phyloP scores from a whole-genome alignment of 2,113 vertebrate genomes.

The Myotis davidii region DNA sequence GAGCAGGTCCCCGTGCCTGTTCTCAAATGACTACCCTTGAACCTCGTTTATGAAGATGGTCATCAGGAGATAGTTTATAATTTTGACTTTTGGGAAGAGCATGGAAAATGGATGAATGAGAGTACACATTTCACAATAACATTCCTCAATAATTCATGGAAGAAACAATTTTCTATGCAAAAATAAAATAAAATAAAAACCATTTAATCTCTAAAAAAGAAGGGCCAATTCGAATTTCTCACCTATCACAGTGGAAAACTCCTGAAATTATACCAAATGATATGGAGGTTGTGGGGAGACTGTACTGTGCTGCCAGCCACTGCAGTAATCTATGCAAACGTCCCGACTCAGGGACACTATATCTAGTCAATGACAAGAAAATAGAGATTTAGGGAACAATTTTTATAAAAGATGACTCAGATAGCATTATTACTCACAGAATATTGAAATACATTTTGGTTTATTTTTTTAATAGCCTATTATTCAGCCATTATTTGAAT shows the following conservation, averaged over 20 bases:
- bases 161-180: background rate
- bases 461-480: background rate
- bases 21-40: background rate
- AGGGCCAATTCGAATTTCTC: background rate
- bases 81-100: background rate
- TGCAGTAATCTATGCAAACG: background rate
- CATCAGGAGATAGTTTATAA: background rate
- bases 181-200: background rate
- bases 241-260: background rate
- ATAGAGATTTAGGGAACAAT: background rate
- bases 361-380: background rate
- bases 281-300: background rate
- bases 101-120: background rate
- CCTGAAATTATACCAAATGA: background rate
- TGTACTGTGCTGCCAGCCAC: background rate
- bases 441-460: background rate
- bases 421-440: background rate
- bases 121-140: background rate
- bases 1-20: background rate
- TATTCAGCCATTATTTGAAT: background rate
- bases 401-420: background rate
- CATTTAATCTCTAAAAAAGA: background rate
- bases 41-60: background rate
- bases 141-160: background rate
- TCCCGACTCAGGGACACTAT: background rate